These are phyloP conservation scores for Teinopalpus imperialis DNA, from an alignment of 2,888 invertebrate genomes.

Conservation along the genomic window DNA sequence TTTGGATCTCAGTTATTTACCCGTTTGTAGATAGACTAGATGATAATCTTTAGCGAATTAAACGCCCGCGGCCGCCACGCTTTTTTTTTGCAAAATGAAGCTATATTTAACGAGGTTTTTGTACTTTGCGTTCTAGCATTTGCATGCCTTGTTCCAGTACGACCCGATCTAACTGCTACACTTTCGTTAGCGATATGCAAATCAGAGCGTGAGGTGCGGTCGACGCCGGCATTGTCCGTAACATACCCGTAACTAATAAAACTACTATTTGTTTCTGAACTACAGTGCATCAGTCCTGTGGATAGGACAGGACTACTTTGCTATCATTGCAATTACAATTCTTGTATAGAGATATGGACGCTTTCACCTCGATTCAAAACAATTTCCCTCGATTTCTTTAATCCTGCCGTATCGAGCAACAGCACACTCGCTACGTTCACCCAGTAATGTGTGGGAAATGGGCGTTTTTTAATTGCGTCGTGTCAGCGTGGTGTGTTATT, in stretches of 20 bases:
- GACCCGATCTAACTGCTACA: slow-evolving; percentile 60
- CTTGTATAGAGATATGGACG: slow-evolving; percentile 49
- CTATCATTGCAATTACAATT: slow-evolving; percentile 52
- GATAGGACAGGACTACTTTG: too few species aligned
- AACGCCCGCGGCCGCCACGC: slow-evolving; percentile 5
- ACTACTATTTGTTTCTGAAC: slow-evolving; percentile 34
- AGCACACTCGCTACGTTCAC: slow-evolving; percentile 54
- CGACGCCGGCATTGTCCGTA: slow-evolving; percentile 47
- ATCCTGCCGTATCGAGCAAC: slow-evolving; percentile 42
- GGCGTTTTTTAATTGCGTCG: slow-evolving; percentile 69
- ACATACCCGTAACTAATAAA: slow-evolving; percentile 39
- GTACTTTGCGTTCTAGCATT: slow-evolving; percentile 29
- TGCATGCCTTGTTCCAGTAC: slow-evolving; percentile 46
- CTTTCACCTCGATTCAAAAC: slow-evolving; percentile 62
- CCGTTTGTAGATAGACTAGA: slow-evolving; percentile 9
- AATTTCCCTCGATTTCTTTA: slow-evolving; percentile 47
- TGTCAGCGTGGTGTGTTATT: slow-evolving; percentile 60
- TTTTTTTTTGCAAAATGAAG: slow-evolving; percentile 14
- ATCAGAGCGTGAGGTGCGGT: slow-evolving; percentile 65
- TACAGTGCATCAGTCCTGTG: slow-evolving; percentile 41
- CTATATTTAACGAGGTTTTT: slow-evolving; percentile 15
- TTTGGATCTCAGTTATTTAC: slow-evolving; percentile 17
- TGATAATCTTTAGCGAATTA: slow-evolving; percentile 8
- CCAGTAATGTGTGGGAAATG: slow-evolving; percentile 69
- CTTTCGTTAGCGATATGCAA: slow-evolving; percentile 74